Base-by-base conservation (phyloP, 2,797 vertebrate genomes). In the Emydoidea blandingii region DNA sequence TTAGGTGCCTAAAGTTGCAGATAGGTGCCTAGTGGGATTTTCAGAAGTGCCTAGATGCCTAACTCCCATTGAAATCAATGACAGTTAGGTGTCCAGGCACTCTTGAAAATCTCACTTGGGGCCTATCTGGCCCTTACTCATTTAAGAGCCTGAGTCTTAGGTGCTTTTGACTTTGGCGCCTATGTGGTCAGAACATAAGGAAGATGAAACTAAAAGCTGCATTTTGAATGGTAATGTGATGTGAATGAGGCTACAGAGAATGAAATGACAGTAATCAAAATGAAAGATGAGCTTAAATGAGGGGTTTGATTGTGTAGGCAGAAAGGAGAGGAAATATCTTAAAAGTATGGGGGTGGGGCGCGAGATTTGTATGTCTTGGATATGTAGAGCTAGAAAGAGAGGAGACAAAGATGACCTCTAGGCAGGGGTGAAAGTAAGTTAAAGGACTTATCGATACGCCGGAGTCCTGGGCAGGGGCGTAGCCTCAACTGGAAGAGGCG, bases 191-290 rank as follows among this genome's bases (percentile, higher is more conserved):
- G 88, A 93, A 89, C 29, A 92, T 93, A 94, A 96, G 91, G 90
- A 92, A 84, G 78, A 87, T 94, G 91, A 96, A 96, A 94, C 81
- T 88, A 88, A 91, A 96, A 90, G 54, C 62, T 91, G 78, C 80
- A 12, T 94, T 96, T 93, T 91, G 82, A 94, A 91, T 65, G 59
- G 88, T 91, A 72, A 85, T 94, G 91, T 0, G 3, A 84, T 91
- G 95, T 94, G 97, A 97, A 95, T 90, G 86, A 95, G 91, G 91
- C 94, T 95, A n/a, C 31, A 68, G 95, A 88, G 90, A 97, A 96
- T 94, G 96, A 96, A n/a, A 68, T 94, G 96, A 57, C 27, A 57
- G 27, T 94, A 96, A 96, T 96, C 82, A 52, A 96, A 97, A 96
- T 94, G 95, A 97, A 94, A 96, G 92, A 29, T 10, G 82, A 76